Evolutionary conservation across 2,797 vertebrate genomes (phyloP), one percentile per base, ranked within the genome.

Genomic region (Acanthiza pusilla): DNA sequence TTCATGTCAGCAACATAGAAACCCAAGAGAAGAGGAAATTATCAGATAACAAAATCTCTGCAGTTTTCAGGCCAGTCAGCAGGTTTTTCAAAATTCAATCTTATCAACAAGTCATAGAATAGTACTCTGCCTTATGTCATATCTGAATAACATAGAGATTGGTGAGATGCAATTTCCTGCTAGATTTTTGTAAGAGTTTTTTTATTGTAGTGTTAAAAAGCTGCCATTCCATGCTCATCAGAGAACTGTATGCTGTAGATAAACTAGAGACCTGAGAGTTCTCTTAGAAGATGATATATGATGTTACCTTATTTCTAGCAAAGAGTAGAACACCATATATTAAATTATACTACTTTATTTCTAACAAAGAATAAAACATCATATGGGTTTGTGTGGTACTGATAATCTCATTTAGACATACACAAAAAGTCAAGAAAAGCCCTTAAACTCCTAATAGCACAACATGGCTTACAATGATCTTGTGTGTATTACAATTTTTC

Each of bases 41-140:
- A 93, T 62, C 51, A 89, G 50, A 58, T 94, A 92, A 94, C 48
- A 91, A 91, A 42, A 85, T 94, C n/a, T 73, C 60, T 89, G 19
- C 23, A 42, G 5, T 53, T 92, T 87, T 89, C 79, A 93, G 73
- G 55, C 54, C 51, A 87, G 63, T 77, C 61, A 85, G 54, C 26
- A 79, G 70, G 80, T 75, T 92, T 77, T 91, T 91, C 53, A 38
- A 95, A 91, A 84, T 68, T 67, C 34, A 67, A 2, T 15, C 84
- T 80, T 58, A 72, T 61, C 51, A 75, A 42, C 57, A 95, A 62
- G 23, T 34, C 36, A 79, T 83, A 81, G 25, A 70, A 78, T 70
- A 94, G 22, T 42, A 34, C 38, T 86, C 38, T 42, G 60, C 85
- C 43, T 91, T 92, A 42, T 70, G 57, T 43, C 25, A 30, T 85